Conservation (phyloP, 1,140 invertebrate genomes). For the Apis laboriosa region DNA sequence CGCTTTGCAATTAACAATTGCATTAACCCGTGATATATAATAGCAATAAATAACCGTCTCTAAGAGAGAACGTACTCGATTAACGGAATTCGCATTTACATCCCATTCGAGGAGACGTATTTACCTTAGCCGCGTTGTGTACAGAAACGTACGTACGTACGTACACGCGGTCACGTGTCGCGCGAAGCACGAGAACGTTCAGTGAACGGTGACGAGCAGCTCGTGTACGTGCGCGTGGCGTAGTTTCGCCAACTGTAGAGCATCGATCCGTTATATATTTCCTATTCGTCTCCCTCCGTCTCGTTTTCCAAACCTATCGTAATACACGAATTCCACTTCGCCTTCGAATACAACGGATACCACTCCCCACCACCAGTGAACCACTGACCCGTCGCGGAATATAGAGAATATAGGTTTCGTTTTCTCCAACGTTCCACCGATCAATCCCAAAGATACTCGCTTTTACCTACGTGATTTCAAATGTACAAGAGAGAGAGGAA, state of each 20-base stretch:
- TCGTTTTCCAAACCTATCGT: slow-evolving; percentile 42
- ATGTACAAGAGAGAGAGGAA: too few relatives aligned
- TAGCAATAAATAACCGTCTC: background rate
- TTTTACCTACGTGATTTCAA: background rate
- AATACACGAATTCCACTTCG: slow-evolving; percentile 55
- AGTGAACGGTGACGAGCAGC: slow-evolving; percentile 22
- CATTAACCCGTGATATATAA: background rate
- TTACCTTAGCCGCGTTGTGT: background rate
- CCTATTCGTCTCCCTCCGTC: too few relatives aligned
- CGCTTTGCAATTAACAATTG: background rate
- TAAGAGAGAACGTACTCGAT: background rate
- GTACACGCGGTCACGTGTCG: background rate
- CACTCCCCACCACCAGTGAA: background rate
- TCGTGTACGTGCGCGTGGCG: background rate
- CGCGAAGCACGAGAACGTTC: background rate
- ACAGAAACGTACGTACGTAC: background rate
- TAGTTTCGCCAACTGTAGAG: slow-evolving; percentile 8
- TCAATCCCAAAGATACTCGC: background rate
- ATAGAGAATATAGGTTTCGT: slow-evolving; percentile 7
- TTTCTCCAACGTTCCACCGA: background rate
- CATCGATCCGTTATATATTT: slow-evolving; percentile 7
- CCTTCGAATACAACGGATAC: too few relatives aligned
- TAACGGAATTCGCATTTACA: background rate
- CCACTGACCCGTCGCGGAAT: slow-evolving; percentile 30
- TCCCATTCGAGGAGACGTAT: background rate